Percentiles rank a stretch among this genome's conserved stretches.
Evolutionary conservation across 1,140 invertebrate genomes (phyloP).

Genomic region (Agrilus planipennis): DNA sequence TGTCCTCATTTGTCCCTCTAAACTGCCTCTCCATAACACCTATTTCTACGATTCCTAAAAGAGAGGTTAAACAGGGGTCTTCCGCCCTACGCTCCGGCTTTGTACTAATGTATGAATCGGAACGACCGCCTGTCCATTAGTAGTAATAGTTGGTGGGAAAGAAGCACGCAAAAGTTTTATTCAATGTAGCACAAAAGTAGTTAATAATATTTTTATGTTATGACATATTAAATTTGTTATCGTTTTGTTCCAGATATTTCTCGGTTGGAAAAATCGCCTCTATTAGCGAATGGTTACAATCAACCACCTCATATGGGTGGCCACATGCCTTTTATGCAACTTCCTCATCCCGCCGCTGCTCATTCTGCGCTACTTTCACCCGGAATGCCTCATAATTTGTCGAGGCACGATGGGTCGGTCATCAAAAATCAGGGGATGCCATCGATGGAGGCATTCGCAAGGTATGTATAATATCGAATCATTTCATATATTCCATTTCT

Average conservation of each 20-base stretch:
- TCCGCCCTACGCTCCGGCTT: no score
- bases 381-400: slow-evolving; percentile 72
- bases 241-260: slow-evolving; percentile 57
- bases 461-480: slow-evolving; percentile 46
- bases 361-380: slow-evolving; percentile 73
- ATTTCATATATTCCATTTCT: no score
- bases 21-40: no score
- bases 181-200: no score
- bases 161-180: no score
- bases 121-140: no score
- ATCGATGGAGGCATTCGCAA: slow-evolving; percentile 74
- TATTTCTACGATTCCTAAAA: no score
- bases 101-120: no score
- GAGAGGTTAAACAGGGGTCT: no score
- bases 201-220: no score
- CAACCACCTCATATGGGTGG: slow-evolving; percentile 80
- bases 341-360: slow-evolving; percentile 57
- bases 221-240: neutral
- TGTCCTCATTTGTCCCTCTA: no score
- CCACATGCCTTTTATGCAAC: slow-evolving; percentile 82
- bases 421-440: slow-evolving; percentile 66
- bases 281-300: slow-evolving; percentile 88
- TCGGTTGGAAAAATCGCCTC: slow-evolving; percentile 79
- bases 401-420: slow-evolving; percentile 53
- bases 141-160: no score